A percentile compares a stretch with the other conserved stretches of the same genome.
Conservation (phyloP, 2,888 invertebrate genomes). For the Torymus texanus region DNA sequence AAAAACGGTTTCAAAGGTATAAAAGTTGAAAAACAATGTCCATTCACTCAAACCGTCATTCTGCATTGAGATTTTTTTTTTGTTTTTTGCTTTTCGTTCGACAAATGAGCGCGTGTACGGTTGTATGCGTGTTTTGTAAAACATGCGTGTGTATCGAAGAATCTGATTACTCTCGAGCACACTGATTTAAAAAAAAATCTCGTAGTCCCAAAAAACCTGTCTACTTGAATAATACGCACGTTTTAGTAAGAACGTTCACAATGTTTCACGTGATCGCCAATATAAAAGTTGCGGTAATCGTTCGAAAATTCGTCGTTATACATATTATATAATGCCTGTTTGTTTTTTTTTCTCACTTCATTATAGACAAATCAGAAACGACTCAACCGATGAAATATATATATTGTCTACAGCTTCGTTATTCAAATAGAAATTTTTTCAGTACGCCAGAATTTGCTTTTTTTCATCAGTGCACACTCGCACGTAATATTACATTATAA, state of each 20-base stretch:
- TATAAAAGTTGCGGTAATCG: slow-evolving; percentile 31
- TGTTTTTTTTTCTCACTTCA: not conserved
- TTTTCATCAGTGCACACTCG: slow-evolving; percentile 13
- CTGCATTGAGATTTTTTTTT: no score
- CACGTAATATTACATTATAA: not conserved
- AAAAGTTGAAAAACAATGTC: slow-evolving; percentile 13
- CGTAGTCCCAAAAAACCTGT: slow-evolving; percentile 11
- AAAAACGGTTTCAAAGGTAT: slow-evolving; percentile 27
- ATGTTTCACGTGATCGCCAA: slow-evolving; percentile 1
- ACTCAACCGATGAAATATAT: slow-evolving; percentile 30
- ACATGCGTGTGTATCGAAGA: not conserved
- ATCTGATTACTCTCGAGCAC: slow-evolving; percentile 1
- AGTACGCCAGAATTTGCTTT: slow-evolving; percentile 3
- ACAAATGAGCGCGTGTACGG: not conserved
- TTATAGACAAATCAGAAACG: slow-evolving; percentile 13
- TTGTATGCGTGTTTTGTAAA: not conserved
- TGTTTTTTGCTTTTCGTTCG: no score
- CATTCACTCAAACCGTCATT: not conserved
- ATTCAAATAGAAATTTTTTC: slow-evolving; percentile 41
- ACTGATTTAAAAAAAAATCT: slow-evolving; percentile 25
- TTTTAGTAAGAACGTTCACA: slow-evolving; percentile 3
- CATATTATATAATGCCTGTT: no score
- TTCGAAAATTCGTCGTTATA: not conserved
- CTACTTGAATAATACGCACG: slow-evolving; percentile 22
- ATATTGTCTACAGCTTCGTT: slow-evolving; percentile 52